Evolutionary conservation across 2,888 invertebrate genomes (phyloP).

Genomic region (Helleia helle): DNA sequence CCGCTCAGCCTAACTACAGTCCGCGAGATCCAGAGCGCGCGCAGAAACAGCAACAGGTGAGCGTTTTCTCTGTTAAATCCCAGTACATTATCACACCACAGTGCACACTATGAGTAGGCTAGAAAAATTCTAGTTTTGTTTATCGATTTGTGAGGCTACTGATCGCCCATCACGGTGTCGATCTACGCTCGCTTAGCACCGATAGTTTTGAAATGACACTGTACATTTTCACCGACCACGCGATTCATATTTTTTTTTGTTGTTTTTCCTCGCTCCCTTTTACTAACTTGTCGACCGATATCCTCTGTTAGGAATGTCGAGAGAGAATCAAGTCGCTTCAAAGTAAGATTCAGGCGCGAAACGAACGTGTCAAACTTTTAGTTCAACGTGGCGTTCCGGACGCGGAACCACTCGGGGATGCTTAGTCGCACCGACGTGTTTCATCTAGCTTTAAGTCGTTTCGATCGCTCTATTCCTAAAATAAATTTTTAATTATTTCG

Average conservation of each 20-base stretch:
- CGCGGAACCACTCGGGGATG: constrained; percentile 80
- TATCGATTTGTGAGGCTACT: constrained; percentile 37
- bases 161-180: constrained; percentile 26
- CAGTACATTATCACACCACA: constrained; percentile 23
- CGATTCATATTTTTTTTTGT: constrained; percentile 57
- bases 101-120: constrained; percentile 42
- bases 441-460: constrained; percentile 43
- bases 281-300: constrained; percentile 59
- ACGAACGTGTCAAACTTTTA: constrained; percentile 90
- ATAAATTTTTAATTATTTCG: constrained; percentile 46
- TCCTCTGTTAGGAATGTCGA: constrained; percentile 83
- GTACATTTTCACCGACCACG: constrained; percentile 46
- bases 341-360: constrained; percentile 89
- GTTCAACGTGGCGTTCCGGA: constrained; percentile 91
- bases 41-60: constrained; percentile 91
- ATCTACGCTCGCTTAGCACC: constrained; percentile 21
- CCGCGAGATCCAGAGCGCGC: constrained; percentile 89
- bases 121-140: constrained; percentile 62
- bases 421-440: constrained; percentile 51
- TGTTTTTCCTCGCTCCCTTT: constrained; percentile 48
- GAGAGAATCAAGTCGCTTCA: constrained; percentile 90
- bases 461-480: constrained; percentile 48
- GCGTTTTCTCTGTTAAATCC: constrained; percentile 27
- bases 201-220: constrained; percentile 21
- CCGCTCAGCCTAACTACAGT: constrained; percentile 87